Conservation (phyloP, 2,113 vertebrate genomes). For the Paradoxurus hermaphroditus region DNA sequence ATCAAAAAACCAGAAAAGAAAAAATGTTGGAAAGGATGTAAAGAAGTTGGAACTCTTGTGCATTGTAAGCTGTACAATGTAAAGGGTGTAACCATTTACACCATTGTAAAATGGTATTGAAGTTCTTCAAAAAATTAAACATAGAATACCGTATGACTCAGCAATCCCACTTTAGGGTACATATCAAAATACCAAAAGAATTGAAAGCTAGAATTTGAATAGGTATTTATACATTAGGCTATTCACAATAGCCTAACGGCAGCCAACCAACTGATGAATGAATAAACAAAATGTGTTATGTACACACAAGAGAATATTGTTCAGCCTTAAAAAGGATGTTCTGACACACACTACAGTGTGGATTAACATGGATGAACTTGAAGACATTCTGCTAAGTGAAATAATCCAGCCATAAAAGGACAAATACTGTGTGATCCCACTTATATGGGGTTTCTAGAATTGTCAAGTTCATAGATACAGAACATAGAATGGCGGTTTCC, state of each 20-base stretch:
- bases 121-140: neutral
- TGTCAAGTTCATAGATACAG: neutral
- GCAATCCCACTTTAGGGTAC: neutral
- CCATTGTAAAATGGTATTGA: neutral
- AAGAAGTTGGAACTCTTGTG: neutral
- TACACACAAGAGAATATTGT: neutral
- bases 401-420: neutral
- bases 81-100: neutral
- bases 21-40: neutral
- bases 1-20: neutral
- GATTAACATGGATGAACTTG: neutral
- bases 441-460: neutral
- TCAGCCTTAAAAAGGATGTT: neutral
- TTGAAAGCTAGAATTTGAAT: neutral
- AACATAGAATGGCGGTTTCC: neutral
- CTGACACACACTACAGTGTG: neutral
- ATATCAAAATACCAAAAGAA: neutral
- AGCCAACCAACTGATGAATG: neutral
- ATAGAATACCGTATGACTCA: neutral
- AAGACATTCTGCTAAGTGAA: neutral
- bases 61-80: neutral
- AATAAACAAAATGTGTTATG: neutral
- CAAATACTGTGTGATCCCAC: neutral
- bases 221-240: neutral
- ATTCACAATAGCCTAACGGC: neutral